Evolutionary conservation across 64 coral and sea anemone species (phyloP), one percentile per base, ranked within the genome.

Genomic region (Acropora yongei): DNA sequence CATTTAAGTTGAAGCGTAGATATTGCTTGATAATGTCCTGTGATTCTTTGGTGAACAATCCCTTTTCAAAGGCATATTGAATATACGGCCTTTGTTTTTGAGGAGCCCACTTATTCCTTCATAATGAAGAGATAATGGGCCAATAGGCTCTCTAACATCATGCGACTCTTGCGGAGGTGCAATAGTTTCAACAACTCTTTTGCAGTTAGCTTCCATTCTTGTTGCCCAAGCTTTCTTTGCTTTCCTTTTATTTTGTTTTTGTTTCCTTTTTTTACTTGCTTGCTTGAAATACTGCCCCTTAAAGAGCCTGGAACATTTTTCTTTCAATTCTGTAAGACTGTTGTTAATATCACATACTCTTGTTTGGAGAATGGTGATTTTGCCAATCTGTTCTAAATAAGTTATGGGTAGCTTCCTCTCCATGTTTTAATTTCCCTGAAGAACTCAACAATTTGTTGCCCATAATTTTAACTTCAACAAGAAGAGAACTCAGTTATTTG

Each of bases 351-450:
- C 58, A 60, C 78, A 75, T 57, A 92, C 80, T 92, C 85, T 92
- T 81, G 83, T 92, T 67, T 92, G 83, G 72, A 92, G 82, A 92
- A 92, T 50, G 57, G 44, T 86, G 90, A 86, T 92, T 86, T 47
- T 83, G 63, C 83, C 91, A 61, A 93, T 76, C 71, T 87, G 91
- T 79, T 41, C 63, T 77, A 84, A 93, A 93, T 69, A 83, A 73
- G 67, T 91, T 91, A 72, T 91, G 89, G 84, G 79, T 73, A 65
- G 75, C 84, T 88, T 93, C 66, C 66, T 93, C 71, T 53, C 92
- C 86, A 81, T 75, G 40, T 72, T 73, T 88, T 49, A 89, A 80
- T 73, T 67, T 60, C 88, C 91, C 84, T 45, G 76, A 88, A 43
- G 77, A 55, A 88, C 47, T 93, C 71, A 93, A 88, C 74, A 93